phyloP scores from a whole-genome alignment of 2,113 vertebrate species.

The Melospiza georgiana region DNA sequence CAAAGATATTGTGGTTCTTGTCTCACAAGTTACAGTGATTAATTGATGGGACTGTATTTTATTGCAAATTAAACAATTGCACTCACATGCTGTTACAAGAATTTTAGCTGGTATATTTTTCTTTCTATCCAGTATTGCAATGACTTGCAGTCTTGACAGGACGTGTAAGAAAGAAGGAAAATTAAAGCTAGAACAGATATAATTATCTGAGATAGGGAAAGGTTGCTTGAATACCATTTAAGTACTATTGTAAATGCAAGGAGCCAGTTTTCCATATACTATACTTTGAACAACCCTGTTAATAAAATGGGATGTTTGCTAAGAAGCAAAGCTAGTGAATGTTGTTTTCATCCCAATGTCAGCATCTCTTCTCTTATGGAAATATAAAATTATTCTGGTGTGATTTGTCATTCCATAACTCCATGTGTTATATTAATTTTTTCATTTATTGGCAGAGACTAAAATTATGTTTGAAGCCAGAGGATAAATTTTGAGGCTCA shows the following conservation, averaged over 20 bases:
- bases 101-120: not conserved
- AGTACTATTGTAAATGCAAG: not conserved
- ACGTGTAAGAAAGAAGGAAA: not conserved
- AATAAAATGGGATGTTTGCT: not conserved
- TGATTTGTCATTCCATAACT: not conserved
- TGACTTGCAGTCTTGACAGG: not conserved
- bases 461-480: not conserved
- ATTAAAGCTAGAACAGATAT: not conserved
- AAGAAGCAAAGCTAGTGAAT: not conserved
- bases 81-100: not conserved
- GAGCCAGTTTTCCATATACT: not conserved
- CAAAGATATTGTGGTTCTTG: not conserved
- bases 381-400: not conserved
- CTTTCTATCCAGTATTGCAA: not conserved
- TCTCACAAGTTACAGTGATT: not conserved
- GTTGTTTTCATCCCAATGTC: not conserved
- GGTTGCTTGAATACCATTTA: not conserved
- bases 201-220: not conserved
- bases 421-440: not conserved
- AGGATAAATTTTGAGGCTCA: not conserved
- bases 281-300: not conserved
- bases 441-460: not conserved
- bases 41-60: not conserved
- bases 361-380: not conserved
- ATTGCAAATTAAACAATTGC: not conserved